Percentiles rank a stretch among this genome's conserved stretches.
Evolutionary conservation across 2,797 vertebrate genomes (phyloP).

Genomic region (Centropyge bicolor): DNA sequence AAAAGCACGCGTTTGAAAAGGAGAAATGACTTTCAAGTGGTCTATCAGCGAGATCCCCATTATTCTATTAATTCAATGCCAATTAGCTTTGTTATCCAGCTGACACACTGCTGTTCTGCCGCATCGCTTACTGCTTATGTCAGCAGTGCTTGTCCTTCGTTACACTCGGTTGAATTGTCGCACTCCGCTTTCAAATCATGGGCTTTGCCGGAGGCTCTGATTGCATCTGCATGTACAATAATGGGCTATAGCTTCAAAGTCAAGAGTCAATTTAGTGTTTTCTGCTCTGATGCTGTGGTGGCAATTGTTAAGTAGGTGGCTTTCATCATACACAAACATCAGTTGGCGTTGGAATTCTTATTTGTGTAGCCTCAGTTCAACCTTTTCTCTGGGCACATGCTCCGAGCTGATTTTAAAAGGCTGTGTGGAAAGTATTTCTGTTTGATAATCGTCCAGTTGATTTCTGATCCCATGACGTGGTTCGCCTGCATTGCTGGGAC

Average conservation of each 20-base stretch:
- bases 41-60: constrained; percentile 45
- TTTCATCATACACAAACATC: constrained; percentile 33
- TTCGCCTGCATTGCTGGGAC: too few species aligned
- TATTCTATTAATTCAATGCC: constrained; percentile 62
- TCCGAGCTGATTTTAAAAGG: too few species aligned
- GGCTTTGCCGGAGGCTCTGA: background rate
- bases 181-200: constrained; percentile 45
- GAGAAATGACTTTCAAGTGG: constrained; percentile 59
- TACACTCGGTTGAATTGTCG: constrained; percentile 39
- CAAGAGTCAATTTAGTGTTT: constrained; percentile 27
- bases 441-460: too few species aligned
- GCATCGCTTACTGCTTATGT: constrained; percentile 44
- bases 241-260: constrained; percentile 45
- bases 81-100: constrained; percentile 65
- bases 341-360: constrained; percentile 1
- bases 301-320: constrained; percentile 17
- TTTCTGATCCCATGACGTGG: too few species aligned
- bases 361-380: constrained; percentile 8
- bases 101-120: constrained; percentile 43
- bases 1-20: constrained; percentile 44
- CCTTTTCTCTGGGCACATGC: background rate
- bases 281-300: constrained; percentile 26
- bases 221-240: constrained; percentile 8
- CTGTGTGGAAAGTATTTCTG: too few species aligned
- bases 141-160: constrained; percentile 50